phyloP scores from a whole-genome alignment of 2,113 vertebrate genomes.

The Pitta sordida region DNA sequence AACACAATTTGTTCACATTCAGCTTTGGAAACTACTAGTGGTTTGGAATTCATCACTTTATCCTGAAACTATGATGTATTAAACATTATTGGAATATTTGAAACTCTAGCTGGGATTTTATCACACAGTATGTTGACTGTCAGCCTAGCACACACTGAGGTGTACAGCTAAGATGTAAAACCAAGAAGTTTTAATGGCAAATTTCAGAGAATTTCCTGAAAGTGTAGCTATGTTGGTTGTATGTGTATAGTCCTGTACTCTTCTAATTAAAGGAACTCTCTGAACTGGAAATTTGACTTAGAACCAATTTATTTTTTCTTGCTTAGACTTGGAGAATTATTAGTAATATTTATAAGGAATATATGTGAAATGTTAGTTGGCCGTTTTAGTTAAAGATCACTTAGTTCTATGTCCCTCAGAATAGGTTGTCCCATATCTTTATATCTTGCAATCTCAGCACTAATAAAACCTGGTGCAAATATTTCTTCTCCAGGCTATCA shows the following conservation, averaged over 20 bases:
- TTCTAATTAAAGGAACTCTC: neutral
- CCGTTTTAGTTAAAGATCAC: neutral
- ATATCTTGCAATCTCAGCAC: neutral
- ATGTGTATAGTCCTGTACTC: neutral
- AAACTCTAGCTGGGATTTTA: neutral
- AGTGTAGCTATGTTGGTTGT: neutral
- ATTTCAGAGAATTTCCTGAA: neutral
- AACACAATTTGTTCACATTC: neutral
- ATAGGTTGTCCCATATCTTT: neutral
- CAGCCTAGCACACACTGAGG: neutral
- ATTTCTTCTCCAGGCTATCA: neutral
- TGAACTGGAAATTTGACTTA: neutral
- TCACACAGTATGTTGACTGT: neutral
- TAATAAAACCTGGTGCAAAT: neutral
- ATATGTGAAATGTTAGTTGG: neutral
- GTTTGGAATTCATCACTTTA: neutral
- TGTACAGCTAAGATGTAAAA: neutral
- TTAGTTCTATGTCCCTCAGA: neutral
- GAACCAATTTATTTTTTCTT: neutral
- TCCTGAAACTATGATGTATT: neutral
- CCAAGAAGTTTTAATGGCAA: accelerated
- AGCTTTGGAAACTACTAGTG: neutral
- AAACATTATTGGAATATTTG: neutral
- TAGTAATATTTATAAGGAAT: neutral
- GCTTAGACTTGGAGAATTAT: neutral